These are phyloP conservation scores for Tipula lateralis DNA, from an alignment of 2,888 invertebrate genomes.

Conservation along the genomic window DNA sequence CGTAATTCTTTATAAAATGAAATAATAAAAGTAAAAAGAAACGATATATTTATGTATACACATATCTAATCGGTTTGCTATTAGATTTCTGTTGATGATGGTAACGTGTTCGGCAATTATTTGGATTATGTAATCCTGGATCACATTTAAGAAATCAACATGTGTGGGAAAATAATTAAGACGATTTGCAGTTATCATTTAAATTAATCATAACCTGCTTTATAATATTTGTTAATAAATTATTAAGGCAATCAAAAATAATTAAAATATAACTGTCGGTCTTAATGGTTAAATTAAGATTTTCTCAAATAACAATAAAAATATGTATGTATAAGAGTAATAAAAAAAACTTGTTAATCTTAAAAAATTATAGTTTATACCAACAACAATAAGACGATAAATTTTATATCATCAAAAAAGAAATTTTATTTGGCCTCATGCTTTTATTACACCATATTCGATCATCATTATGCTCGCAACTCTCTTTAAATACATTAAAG, in stretches of 20 bases:
- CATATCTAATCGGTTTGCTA: background rate
- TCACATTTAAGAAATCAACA: background rate
- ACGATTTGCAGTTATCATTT: background rate
- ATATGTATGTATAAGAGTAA: too few species aligned
- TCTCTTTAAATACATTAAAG: too few species aligned
- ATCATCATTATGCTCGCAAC: background rate
- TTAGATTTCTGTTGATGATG: background rate
- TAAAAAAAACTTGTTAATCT: background rate
- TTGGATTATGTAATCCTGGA: background rate
- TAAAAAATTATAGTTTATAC: background rate
- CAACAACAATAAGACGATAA: background rate
- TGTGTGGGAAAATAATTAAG: background rate
- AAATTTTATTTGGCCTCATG: too few species aligned
- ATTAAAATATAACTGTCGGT: background rate
- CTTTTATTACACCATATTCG: too few species aligned
- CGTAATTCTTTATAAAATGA: background rate
- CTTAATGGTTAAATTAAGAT: background rate
- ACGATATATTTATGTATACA: background rate
- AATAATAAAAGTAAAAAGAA: constrained; percentile 27
- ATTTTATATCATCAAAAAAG: background rate
- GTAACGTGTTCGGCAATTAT: background rate
- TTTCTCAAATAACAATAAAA: background rate
- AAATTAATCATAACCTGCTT: background rate
- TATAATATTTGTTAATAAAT: background rate
- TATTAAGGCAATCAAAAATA: background rate